These are phyloP conservation scores for Leptocoma aspasia DNA, from an alignment of 2,113 vertebrate genomes.

Conservation along the genomic window DNA sequence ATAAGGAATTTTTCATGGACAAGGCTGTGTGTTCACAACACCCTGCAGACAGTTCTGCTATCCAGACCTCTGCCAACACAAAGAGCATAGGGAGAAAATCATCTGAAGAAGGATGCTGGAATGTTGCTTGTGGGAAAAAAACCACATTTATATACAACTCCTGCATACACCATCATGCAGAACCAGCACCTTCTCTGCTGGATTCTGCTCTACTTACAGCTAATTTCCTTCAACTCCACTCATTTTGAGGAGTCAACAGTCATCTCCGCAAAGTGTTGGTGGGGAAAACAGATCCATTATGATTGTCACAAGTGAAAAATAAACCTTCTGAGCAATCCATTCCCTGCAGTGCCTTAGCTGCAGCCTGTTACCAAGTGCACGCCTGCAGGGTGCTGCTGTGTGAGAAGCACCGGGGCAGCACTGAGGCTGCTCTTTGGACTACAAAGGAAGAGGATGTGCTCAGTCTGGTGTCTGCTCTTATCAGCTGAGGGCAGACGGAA, in stretches of 20 bases:
- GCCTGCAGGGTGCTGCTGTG: background rate
- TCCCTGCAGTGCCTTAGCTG: background rate
- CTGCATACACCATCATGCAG: background rate
- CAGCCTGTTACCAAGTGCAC: accelerated
- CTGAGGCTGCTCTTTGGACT: background rate
- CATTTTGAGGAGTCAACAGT: background rate
- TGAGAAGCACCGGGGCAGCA: background rate
- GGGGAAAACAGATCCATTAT: background rate
- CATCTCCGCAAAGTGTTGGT: background rate
- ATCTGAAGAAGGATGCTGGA: background rate
- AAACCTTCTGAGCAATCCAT: background rate
- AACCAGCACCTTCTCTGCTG: background rate
- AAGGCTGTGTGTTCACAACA: background rate
- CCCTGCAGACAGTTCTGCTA: background rate
- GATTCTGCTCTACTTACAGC: background rate
- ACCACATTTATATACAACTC: background rate
- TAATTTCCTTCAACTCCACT: background rate
- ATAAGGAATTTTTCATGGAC: background rate
- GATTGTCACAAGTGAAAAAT: background rate
- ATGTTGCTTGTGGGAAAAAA: background rate
- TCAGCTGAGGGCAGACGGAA: slow-evolving; percentile 17
- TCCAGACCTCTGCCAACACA: background rate
- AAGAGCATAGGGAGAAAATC: background rate
- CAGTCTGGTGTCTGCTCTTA: background rate
- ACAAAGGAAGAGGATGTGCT: background rate